Base-by-base conservation (phyloP, 2,797 vertebrate species). In the Danio tinwini region DNA sequence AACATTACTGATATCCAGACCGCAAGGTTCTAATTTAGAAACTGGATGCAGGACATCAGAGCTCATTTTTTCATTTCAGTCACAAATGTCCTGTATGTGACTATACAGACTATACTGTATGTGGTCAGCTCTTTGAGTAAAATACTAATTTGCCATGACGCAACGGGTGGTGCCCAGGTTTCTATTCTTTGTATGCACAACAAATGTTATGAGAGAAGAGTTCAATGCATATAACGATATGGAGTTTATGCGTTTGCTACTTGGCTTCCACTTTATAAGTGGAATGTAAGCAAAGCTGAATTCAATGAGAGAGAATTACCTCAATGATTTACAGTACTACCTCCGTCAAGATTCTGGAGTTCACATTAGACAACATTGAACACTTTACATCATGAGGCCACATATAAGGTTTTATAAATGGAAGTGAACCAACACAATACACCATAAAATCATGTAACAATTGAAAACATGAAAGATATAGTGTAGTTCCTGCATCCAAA, bases 1-100 rank as follows among this genome's bases (percentile, higher is more conserved):
- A 65, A 71, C 6, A 2, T 17, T 55, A 61, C 16, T 76, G 61
- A 55, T 53, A 55, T 76, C 65, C 17, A 65, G 61, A 17, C 11
- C 2, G 4, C 6, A 7, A 40, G 5, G 49, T 40, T 75, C 3
- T 50, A 64, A 74, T 74, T 75, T 53, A 44, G 49, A 21, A n/a
- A 21, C 59, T 21, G 37, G 37, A 74, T 14, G 11, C 0, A 9
- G 29, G 10, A 13, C 59, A 21, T 52, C 21, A 44, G n/a, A 74
- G 61, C 14, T 13, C 17, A 52, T 53, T 42, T 21, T 12, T 37
- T 47, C 1, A 61, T 10, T 16, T 2, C 45, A 44, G 17, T 19
- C 13, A 21, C 39, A 76, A 17, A 47, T 29, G 67, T 6, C 4
- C 17, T 65, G 40, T 42, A n/a, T n/a, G n/a, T 37, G 14, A 76